Base-by-base conservation (phyloP, 2,888 invertebrate species). In the Phaonia tiefii region DNA sequence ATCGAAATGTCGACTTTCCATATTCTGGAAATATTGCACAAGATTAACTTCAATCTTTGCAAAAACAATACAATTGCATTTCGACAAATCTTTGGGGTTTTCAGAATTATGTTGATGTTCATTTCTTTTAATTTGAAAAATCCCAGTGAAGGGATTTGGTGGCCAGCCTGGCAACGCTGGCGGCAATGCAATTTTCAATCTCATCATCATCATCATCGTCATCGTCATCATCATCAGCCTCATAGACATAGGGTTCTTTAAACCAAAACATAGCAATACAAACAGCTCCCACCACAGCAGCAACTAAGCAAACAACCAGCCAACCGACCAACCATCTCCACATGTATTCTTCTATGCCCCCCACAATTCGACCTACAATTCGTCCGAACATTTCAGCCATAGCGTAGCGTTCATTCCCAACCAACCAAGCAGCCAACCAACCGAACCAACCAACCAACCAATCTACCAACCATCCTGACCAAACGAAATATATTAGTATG, bases 251-350 rank as follows among this genome's bases (percentile, higher is more conserved):
- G 31, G n/a, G n/a, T n/a, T n/a, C 39, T 25, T 39, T 71, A 77
- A 54, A 67, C 70, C 54, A 71, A 72, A 17, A 60, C 65, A 69
- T 72, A 13, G 65, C 13, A 65, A 79, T 63, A 70, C 58, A 20
- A 63, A 17, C 67, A 56, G 54, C 56, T 65, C 63, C 56, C 13
- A 17, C 42, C 39, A 67, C 17, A 37, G 39, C 26, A 22, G 37
- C 54, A 54, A 67, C 31, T 66, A 73, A 66, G 49, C 75, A 67
- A 49, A 70, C 63, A 72, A 49, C n/a, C 54, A 54, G 60, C 31
- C 67, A 73, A 66, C 46, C 75, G 60, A 49, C 63, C 63, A 72
- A 49, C 74, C 44, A 65, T 39, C 39, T 37, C 42, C 63, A 42
- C 60, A 20, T 13, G n/a, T 39, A 13, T 17, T 39, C 39, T 15